Evolutionary conservation across 2,888 invertebrate genomes (phyloP), one percentile per base, ranked within the genome.

Genomic region (Brassicogethes aeneus): DNA sequence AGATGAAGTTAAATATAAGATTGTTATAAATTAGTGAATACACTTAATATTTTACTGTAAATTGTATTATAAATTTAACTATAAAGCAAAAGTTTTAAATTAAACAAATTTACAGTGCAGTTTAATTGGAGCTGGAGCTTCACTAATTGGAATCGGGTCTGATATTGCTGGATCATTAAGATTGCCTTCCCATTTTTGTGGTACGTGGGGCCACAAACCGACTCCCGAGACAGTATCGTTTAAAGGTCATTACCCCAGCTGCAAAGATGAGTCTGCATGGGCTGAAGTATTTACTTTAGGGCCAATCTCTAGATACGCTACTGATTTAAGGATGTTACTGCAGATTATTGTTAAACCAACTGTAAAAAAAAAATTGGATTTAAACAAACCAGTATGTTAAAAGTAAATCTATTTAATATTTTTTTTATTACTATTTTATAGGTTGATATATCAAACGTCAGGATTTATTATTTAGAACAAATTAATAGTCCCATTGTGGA

Each of bases 201-300:
- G 94, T 15, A 78, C 94, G 40, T 94, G 84, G 70, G 93, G 93
- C n/a, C 92, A 94, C 63, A 93, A 92, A 60, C 87, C 92, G 0
- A 80, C 86, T 33, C 80, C 83, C 1, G 76, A 76, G 50, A 72
- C 76, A 2, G 69, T 85, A 2, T 79, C 82, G 1, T 69, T 74
- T 42, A 70, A 74, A 54, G 85, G 85, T 1, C 85, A 86, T 53
- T 73, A 78, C 44, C 86, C 86, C 1, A 73, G 74, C 41, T 75
- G 79, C 46, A 64, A 70, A 36, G 75, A 76, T 37, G 69, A 76
- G 35, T 70, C 76, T 15, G 72, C 73, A 5, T 85, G 82, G 71
- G 73, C 77, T 23, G 75, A 77, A 40, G 84, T 82, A 60, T 82
- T 93, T 39, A 76, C 82, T 15, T 74, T 91, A 31, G 94, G 93